A percentile compares a stretch with the other conserved stretches of the same genome.
phyloP scores from a whole-genome alignment of 2,113 vertebrate genomes.

The Trachemys scripta region DNA sequence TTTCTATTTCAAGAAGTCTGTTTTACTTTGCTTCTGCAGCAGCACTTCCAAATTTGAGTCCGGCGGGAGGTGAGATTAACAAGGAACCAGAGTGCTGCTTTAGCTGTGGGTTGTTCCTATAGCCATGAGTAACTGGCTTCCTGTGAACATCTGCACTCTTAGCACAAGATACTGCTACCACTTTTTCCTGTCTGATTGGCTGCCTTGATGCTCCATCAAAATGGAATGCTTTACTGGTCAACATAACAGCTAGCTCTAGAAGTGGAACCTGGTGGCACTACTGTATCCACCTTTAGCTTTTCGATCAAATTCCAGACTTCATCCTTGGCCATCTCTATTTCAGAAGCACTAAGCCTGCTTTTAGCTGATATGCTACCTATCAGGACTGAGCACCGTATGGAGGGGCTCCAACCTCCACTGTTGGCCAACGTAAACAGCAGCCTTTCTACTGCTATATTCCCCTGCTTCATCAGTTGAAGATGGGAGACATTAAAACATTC shows the following conservation, averaged over 20 bases:
- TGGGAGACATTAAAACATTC: neutral
- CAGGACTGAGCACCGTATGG: fast-evolving
- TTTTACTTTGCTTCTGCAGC: neutral
- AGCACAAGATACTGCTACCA: no score
- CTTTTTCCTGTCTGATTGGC: neutral
- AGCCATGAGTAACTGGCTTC: fast-evolving
- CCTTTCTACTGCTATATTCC: fast-evolving
- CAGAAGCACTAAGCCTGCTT: neutral
- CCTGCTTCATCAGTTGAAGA: neutral
- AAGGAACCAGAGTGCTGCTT: neutral
- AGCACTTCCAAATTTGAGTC: neutral
- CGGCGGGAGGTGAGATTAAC: fast-evolving
- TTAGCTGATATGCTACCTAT: fast-evolving
- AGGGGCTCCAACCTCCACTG: neutral
- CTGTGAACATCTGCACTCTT: fast-evolving
- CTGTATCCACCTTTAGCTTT: neutral
- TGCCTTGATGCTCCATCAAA: neutral
- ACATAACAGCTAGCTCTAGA: neutral
- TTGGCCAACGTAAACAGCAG: neutral
- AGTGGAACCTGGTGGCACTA: neutral
- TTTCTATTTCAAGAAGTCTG: neutral
- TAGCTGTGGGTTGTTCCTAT: fast-evolving
- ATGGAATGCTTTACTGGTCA: neutral
- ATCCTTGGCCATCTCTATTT: fast-evolving
- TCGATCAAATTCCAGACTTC: neutral